Conservation (phyloP, 2,113 vertebrate genomes). For the Pavo muticus region DNA sequence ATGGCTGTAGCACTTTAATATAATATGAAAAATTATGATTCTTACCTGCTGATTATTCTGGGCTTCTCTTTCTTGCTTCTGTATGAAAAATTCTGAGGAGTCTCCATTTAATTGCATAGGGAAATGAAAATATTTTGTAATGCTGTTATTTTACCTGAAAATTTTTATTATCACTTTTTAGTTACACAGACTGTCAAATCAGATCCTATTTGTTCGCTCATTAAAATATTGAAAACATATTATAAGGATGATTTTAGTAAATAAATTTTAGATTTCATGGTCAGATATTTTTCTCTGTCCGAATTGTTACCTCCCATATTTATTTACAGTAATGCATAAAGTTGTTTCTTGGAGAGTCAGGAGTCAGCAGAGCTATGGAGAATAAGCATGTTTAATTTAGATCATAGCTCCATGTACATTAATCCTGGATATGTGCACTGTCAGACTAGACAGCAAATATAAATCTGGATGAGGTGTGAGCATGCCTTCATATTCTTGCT, state of each 20-base stretch:
- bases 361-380: neutral
- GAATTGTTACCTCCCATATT: neutral
- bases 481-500: neutral
- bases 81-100: neutral
- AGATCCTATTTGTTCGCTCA: neutral
- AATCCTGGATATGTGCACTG: slow-evolving; percentile 8
- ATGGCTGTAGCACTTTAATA: neutral
- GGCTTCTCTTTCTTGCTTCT: neutral
- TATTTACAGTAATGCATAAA: neutral
- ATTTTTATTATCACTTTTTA: neutral
- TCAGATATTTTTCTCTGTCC: neutral
- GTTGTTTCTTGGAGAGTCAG: neutral
- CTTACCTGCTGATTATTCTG: neutral
- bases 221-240: neutral
- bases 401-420: neutral
- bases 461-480: slow-evolving; percentile 3
- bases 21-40: neutral
- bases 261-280: neutral
- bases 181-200: neutral
- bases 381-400: slow-evolving; percentile 21
- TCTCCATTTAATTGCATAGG: neutral
- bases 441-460: slow-evolving; percentile 14
- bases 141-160: neutral
- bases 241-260: neutral
- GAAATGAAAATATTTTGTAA: neutral